Base-by-base conservation (phyloP, 2,113 vertebrate species). In the Spermophilus dauricus region DNA sequence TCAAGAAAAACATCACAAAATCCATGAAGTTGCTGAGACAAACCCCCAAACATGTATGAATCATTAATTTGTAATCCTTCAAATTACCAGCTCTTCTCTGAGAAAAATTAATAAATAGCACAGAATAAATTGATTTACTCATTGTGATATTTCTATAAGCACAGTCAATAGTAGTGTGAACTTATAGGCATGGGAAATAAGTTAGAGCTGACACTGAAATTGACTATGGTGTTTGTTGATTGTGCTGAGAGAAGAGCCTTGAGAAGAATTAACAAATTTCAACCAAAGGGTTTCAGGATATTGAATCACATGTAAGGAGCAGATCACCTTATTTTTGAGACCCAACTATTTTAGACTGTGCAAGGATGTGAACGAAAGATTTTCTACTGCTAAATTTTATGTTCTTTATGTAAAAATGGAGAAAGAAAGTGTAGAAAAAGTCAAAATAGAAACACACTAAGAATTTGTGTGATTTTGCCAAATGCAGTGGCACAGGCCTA, bases 51-150 rank as follows among this genome's bases (percentile, higher is more conserved):
- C 65, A 92, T 73, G 65, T 24, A 53, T 90, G 90, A 97, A 63
- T 61, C 70, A 93, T 90, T 92, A 97, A 73, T 5, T 76, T 81
- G 3, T 81, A 89, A 51, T 37, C n/a, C 37, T 95, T 16, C 2
- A 5, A 37, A 42, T 73, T 86, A 86, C 20, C 84, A 85, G 58
- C 88, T 92, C 95, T 84, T 92, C 58, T 37, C 11, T 83, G 48
- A 92, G 24, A 96, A 94, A 93, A 75, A 77, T 53, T n/a, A 95
- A 89, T 58, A 76, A 95, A 89, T 58, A 76, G 20, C n/a, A n/a
- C 92, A 91, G 58, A 76, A 69, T 24, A 81, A 30, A 65, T 42
- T 39, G 63, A 7, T 88, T 89, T 91, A 56, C 20, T 86, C 48
- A 26, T 67, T 86, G 20, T 22, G 75, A 63, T 30, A 20, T 86